Evolutionary conservation across 2,888 invertebrate species (phyloP).

Genomic region (Lasius fuliginosus): DNA sequence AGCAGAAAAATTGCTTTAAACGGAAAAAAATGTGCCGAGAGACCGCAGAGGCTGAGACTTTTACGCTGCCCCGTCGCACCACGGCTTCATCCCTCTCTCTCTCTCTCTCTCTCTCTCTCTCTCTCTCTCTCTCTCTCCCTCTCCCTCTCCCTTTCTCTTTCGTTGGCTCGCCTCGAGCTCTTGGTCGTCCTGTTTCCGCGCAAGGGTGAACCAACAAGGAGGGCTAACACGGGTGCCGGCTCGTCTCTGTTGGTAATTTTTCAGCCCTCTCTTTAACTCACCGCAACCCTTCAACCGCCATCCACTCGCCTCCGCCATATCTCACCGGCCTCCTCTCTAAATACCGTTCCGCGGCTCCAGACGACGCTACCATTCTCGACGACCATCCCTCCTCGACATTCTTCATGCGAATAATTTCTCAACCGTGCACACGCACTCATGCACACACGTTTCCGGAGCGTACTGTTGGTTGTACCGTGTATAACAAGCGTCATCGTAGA

Average conservation of each 20-base stretch:
- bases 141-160: no score
- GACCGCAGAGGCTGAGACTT: conserved; percentile 52
- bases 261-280: conserved; percentile 72
- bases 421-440: conserved; percentile 52
- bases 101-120: conserved; percentile 21
- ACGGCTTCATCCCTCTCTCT: neutral
- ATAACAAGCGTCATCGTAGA: conserved; percentile 65
- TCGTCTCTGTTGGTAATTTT: conserved; percentile 75
- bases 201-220: conserved; percentile 45
- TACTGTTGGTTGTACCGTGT: conserved; percentile 53
- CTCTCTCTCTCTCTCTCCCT: neutral
- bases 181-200: conserved; percentile 44
- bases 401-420: conserved; percentile 70
- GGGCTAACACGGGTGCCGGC: conserved; percentile 59
- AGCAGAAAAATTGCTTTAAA: conserved; percentile 77
- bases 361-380: conserved; percentile 54
- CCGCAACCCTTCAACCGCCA: conserved; percentile 61
- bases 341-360: conserved; percentile 58
- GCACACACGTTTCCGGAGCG: conserved; percentile 49
- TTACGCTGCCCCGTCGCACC: neutral
- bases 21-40: conserved; percentile 71
- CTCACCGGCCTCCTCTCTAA: conserved; percentile 44
- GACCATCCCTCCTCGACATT: conserved; percentile 50
- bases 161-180: neutral
- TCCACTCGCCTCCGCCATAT: conserved; percentile 56